Evolutionary conservation across 2,888 invertebrate genomes (phyloP), one percentile per base, ranked within the genome.

Genomic region (Oligia latruncula): DNA sequence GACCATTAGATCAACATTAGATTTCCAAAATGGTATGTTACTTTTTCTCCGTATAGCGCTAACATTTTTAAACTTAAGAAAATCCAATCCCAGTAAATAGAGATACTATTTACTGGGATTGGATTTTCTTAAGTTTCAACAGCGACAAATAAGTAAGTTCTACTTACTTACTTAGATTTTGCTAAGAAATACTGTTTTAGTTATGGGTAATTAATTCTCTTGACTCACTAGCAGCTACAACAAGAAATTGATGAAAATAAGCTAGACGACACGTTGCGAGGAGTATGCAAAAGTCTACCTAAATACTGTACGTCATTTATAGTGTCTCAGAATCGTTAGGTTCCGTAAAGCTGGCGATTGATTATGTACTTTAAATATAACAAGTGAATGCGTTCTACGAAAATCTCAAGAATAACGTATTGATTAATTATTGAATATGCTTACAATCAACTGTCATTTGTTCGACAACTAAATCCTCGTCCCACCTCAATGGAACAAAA

Each of bases 401-500:
- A 60, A n/a, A 20, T 60, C 23, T 23, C 17, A 60, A 43, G 20
- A 62, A 62, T 43, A n/a, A 43, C 40, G 17, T 46, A 55, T 15
- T 73, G 4, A 64, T 20, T n/a, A 29, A 64, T 20, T n/a, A 29
- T 4, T 46, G 13, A 46, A 35, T 35, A 67, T 67, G 60, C 81
- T 74, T 80, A 81, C 74, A 67, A 23, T 67, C 67, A 67, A n/a
- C 60, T 66, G 17, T 13, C n/a, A 71, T 55, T 52, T 62, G 52
- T 62, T 72, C 35, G 17, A 71, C 60, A 17, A 40, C n/a, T 20
- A 20, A 46, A 55, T 71, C 60, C 35, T 71, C 35, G 35, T 60
- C 74, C 71, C 70, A 65, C 49, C 62, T 52, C 52, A 60, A 17
- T 43, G 52, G 60, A n/a, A 71, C 13, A 23, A 52, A 58, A 71